Conservation (phyloP, 2,113 vertebrate species). For the Sigmodon hispidus region DNA sequence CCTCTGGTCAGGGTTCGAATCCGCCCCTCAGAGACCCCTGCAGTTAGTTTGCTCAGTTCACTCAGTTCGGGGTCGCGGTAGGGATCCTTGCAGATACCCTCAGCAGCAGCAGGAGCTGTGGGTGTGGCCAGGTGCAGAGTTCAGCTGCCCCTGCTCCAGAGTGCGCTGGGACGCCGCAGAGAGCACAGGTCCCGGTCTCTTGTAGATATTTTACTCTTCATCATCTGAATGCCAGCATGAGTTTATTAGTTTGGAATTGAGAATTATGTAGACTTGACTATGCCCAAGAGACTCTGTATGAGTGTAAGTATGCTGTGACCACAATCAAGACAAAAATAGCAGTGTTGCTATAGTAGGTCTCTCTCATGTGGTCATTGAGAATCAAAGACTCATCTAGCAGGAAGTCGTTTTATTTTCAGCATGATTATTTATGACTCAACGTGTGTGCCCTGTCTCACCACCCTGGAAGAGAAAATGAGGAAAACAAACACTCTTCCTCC, state of each 20-base stretch:
- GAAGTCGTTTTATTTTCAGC: background rate
- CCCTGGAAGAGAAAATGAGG: background rate
- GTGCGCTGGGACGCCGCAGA: too few relatives aligned
- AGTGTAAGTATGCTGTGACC: background rate
- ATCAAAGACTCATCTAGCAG: background rate
- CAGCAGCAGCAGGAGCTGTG: too few relatives aligned
- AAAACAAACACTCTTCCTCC: accelerated
- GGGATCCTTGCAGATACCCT: too few relatives aligned
- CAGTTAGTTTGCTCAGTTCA: too few relatives aligned
- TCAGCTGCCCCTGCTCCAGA: too few relatives aligned
- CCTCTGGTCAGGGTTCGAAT: too few relatives aligned
- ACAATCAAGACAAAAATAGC: background rate
- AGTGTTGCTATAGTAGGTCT: background rate
- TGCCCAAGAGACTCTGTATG: background rate
- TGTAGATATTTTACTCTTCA: background rate
- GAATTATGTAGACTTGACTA: background rate
- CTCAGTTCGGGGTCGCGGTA: too few relatives aligned
- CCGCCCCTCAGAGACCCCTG: too few relatives aligned
- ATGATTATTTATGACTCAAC: accelerated
- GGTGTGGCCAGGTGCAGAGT: too few relatives aligned
- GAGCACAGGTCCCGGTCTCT: too few relatives aligned
- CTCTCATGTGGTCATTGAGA: too few relatives aligned
- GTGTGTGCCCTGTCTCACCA: background rate
- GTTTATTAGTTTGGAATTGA: background rate
- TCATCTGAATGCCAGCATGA: background rate